Evolutionary conservation across 2,113 vertebrate species (phyloP).

Genomic region (Onychorhynchus coronatus): DNA sequence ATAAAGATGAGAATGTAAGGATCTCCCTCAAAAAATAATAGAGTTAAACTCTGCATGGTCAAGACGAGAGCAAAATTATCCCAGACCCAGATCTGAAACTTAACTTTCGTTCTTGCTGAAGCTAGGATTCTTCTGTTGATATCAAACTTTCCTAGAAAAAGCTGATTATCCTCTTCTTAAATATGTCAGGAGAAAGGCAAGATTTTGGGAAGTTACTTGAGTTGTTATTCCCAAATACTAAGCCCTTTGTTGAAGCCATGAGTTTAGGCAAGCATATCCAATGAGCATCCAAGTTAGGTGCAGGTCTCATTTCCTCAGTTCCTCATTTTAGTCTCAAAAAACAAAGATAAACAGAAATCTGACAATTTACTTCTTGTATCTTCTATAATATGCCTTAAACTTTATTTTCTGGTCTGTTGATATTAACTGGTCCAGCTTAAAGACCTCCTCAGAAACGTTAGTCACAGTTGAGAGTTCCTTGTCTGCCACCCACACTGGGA

Average conservation of each 20-base stretch:
- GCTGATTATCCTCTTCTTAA: background rate
- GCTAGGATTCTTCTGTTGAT: background rate
- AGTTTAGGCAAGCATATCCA: background rate
- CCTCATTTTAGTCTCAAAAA: background rate
- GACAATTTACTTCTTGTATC: too few relatives aligned
- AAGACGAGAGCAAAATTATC: background rate
- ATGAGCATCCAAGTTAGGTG: background rate
- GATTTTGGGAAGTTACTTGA: background rate
- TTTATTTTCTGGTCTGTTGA: background rate
- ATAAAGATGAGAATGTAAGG: background rate
- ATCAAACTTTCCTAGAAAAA: background rate
- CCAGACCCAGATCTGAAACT: background rate
- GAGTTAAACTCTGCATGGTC: fast-evolving
- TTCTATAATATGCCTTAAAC: background rate
- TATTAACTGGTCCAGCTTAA: background rate
- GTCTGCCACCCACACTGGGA: background rate
- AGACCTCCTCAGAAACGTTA: background rate
- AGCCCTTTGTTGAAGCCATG: background rate
- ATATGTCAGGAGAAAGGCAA: background rate
- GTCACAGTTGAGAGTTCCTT: background rate
- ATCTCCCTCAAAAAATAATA: background rate
- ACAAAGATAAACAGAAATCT: background rate
- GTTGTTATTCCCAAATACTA: background rate
- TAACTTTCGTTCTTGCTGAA: background rate
- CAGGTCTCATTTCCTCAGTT: background rate